Evolutionary conservation across 2,888 invertebrate species (phyloP).

Genomic region (Aphelenchoides bicaudatus): DNA sequence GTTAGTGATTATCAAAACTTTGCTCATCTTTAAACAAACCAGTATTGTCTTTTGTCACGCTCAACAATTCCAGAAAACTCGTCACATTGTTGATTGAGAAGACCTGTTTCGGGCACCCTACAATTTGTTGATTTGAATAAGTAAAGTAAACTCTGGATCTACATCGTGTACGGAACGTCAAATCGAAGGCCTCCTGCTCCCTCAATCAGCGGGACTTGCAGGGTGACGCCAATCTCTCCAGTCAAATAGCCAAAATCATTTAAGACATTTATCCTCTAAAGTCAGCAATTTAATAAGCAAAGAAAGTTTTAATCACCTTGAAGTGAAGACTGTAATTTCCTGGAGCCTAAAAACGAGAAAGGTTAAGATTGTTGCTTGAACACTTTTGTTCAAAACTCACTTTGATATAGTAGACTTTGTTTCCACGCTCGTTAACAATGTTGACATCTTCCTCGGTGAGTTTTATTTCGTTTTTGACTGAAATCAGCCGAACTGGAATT

Average conservation of each 20-base stretch:
- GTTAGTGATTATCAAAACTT: not conserved
- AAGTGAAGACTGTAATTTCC: slow-evolving; percentile 6
- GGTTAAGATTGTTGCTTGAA: no score
- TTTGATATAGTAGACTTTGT: slow-evolving; percentile 55
- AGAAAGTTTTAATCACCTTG: slow-evolving; percentile 27
- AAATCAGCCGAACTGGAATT: slow-evolving; percentile 21
- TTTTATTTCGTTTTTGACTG: slow-evolving; percentile 58
- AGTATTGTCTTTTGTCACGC: slow-evolving; percentile 54
- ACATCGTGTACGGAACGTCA: slow-evolving; percentile 58
- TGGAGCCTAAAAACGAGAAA: no score
- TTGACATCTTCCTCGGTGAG: slow-evolving; percentile 57
- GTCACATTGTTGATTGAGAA: slow-evolving; percentile 56
- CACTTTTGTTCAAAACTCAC: no score
- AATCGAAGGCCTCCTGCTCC: slow-evolving; percentile 59
- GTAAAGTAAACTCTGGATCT: not conserved
- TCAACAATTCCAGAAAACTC: slow-evolving; percentile 57
- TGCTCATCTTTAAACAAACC: slow-evolving; percentile 32
- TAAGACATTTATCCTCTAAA: slow-evolving; percentile 42
- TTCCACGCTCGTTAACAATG: slow-evolving; percentile 55
- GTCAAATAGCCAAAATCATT: slow-evolving; percentile 50
- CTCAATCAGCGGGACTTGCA: slow-evolving; percentile 58
- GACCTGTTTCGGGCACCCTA: slow-evolving; percentile 51
- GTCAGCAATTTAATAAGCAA: slow-evolving; percentile 7
- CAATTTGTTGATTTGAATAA: not conserved
- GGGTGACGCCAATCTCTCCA: slow-evolving; percentile 57